Base-by-base conservation (phyloP, 2,888 invertebrate species). In the Dysmachus trigonus region DNA sequence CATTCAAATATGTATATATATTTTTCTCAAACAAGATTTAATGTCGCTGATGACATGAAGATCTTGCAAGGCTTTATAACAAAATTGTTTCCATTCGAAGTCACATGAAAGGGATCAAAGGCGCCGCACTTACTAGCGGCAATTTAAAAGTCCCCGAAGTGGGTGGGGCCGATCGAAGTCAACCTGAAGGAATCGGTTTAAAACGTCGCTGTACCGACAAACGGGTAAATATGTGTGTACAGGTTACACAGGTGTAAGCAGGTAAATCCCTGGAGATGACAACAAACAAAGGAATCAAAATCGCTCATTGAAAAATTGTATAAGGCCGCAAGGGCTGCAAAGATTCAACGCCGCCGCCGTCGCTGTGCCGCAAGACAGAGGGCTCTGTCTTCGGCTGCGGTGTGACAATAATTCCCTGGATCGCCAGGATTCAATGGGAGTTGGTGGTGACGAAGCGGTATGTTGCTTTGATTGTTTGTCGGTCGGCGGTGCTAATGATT, bases 401-500 rank as follows among this genome's bases (percentile, higher is more conserved):
- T 62, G 77, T 81, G 62, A 81, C 53, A 81, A 53, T 81, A 31
- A 62, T 83, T 83, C 72, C 22, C 27, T 31, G 33, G 33, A 82
- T 35, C 41, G 38, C 38, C 38, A 72, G 10, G 62, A 62, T 62
- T 22, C 22, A 22, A 27, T 62, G 62, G 84, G 51, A 76, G 53
- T 18, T 73, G 85, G 86, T 84, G 86, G 85, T 86, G 74, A 18
- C 62, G 77, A 86, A 89, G 15, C n/a, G 27, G 18, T 18, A 3
- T 10, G 62, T 10, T 22, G 62, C 62, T 62, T 62, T 62, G 62
- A 62, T 88, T 89, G 88, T 88, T 90, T 90, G 90, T 90, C 89
- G 90, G 89, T 89, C 89, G 89, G 89, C 90, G 89, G 89, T 90
- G 90, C 89, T 89, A 90, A 90, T 90, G 90, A 90, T 90, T 89